Conservation (phyloP, 1,140 invertebrate genomes). For the Samia ricini region DNA sequence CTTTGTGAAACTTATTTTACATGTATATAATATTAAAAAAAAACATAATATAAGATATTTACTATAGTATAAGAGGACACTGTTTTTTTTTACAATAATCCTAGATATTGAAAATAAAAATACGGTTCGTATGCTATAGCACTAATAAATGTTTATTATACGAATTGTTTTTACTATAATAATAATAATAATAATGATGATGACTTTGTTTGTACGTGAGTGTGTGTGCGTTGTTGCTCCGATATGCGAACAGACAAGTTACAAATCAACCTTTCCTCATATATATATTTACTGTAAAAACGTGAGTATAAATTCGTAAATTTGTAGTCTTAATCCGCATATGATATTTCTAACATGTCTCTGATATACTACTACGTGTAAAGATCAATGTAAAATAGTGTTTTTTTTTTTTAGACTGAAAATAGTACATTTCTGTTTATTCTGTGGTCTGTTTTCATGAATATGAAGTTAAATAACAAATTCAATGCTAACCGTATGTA, state of each 20-base stretch:
- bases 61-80: constrained; percentile 66
- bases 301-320: constrained; percentile 42
- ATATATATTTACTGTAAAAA: not conserved
- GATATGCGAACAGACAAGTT: not conserved
- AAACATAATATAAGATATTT: constrained; percentile 59
- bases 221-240: not conserved
- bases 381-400: constrained; percentile 52
- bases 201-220: not conserved
- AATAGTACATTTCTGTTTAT: constrained; percentile 41
- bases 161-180: constrained; percentile 44
- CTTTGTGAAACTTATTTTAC: constrained; percentile 67
- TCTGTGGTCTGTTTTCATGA: constrained; percentile 42
- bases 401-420: constrained; percentile 27
- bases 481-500: constrained; percentile 55
- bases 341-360: constrained; percentile 18
- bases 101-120: constrained; percentile 63
- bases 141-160: constrained; percentile 46
- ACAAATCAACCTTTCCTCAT: not conserved
- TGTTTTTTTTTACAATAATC: constrained; percentile 77
- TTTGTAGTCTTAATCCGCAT: constrained; percentile 41
- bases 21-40: no score
- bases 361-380: constrained; percentile 49
- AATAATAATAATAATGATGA: no score
- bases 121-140: constrained; percentile 70
- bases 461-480: constrained; percentile 28